These are phyloP conservation scores for Eidolon dupreanum DNA, from an alignment of 2,797 vertebrate genomes.

Conservation along the genomic window DNA sequence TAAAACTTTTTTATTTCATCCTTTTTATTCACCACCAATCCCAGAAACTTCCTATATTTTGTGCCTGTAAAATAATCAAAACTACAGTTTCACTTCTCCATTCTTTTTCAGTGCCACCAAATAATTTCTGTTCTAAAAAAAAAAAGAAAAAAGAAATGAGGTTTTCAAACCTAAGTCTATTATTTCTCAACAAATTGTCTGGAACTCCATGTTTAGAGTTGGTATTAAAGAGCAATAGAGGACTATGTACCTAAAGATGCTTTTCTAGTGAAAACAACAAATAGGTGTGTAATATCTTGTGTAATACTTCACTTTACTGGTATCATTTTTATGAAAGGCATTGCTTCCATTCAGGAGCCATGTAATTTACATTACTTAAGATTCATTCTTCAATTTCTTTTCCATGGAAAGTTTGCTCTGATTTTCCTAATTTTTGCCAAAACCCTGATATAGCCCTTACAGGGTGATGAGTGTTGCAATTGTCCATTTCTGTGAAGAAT, in stretches of 20 bases:
- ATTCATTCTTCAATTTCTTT: neutral
- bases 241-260: neutral
- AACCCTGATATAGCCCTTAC: neutral
- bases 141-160: neutral
- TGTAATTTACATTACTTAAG: too few relatives aligned
- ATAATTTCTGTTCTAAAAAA: neutral
- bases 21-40: neutral
- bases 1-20: neutral
- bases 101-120: neutral
- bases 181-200: neutral
- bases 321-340: neutral
- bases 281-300: rapidly evolving
- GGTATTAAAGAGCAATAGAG: neutral
- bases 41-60: neutral
- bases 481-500: neutral
- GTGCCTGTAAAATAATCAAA: neutral
- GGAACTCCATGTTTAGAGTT: neutral
- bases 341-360: too few relatives aligned
- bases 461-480: neutral
- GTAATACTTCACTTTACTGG: neutral
- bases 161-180: neutral
- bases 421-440: neutral
- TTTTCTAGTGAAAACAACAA: neutral
- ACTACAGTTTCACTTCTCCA: neutral
- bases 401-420: neutral